Conservation (phyloP, 2,113 vertebrate species). For the Platichthys stellatus region DNA sequence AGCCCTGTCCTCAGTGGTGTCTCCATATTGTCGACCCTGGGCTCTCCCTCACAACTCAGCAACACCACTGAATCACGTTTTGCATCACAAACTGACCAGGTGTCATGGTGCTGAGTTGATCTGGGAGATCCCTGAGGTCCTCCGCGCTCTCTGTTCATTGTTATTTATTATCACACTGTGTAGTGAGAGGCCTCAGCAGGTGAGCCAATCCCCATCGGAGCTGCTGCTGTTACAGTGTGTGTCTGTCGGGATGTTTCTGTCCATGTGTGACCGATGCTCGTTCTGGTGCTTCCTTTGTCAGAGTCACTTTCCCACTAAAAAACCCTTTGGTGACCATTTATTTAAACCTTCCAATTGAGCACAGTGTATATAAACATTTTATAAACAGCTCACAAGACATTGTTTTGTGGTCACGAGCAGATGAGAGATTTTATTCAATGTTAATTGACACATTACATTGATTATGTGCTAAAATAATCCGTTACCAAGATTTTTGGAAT, state of each 20-base stretch:
- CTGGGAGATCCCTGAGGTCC: slow-evolving; percentile 24
- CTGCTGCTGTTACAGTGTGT: slow-evolving; percentile 1
- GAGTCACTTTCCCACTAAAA: neutral
- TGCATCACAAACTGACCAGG: neutral
- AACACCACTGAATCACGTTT: neutral
- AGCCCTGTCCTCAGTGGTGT: slow-evolving; percentile 8
- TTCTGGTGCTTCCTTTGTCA: neutral
- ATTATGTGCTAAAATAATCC: neutral
- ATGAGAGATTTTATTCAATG: too few relatives aligned
- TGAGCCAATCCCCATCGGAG: slow-evolving; percentile 19
- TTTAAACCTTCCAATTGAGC: too few relatives aligned
- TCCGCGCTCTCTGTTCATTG: slow-evolving; percentile 8
- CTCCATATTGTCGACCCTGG: slow-evolving; percentile 1
- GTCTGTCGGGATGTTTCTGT: slow-evolving; percentile 11
- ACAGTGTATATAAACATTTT: too few relatives aligned
- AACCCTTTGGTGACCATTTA: neutral
- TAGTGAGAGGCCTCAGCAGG: slow-evolving; percentile 9
- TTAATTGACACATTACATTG: too few relatives aligned
- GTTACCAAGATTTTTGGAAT: neutral
- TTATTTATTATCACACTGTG: neutral
- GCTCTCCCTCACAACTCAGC: slow-evolving; percentile 22
- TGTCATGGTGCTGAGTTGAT: neutral
- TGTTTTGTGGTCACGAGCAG: too few relatives aligned
- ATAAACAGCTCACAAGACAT: too few relatives aligned
- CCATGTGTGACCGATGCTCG: neutral